Percentiles rank a stretch among this genome's conserved stretches.
Evolutionary conservation across 2,888 invertebrate genomes (phyloP).

Genomic region (Plemyria rubiginata): DNA sequence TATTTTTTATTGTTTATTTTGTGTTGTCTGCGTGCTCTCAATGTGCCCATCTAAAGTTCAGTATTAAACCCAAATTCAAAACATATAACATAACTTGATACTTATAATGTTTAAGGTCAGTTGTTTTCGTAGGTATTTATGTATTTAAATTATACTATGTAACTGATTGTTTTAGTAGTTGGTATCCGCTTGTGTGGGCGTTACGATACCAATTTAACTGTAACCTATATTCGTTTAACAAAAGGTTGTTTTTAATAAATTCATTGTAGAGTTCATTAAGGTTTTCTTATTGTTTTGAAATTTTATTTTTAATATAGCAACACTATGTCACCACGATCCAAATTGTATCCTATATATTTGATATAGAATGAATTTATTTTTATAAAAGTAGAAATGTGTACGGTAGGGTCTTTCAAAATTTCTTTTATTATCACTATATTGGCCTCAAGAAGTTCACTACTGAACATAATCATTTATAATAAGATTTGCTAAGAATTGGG

Average conservation of each 20-base stretch:
- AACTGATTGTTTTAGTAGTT: constrained; percentile 30
- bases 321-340: no score
- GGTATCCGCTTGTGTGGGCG: constrained; percentile 50
- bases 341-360: no score
- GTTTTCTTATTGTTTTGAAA: no score
- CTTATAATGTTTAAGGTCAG: constrained; percentile 31
- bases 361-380: no score
- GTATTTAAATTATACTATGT: constrained; percentile 18
- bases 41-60: constrained; percentile 5
- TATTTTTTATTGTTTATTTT: constrained; percentile 34
- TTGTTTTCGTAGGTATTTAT: constrained; percentile 33
- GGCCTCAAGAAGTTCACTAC: no score
- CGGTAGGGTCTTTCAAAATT: no score
- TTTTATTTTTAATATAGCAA: no score
- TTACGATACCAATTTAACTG: constrained; percentile 31
- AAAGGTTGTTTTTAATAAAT: neutral
- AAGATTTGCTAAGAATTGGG: no score
- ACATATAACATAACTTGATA: neutral
- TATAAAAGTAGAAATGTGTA: no score
- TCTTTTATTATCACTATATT: no score
- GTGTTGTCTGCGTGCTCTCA: constrained; percentile 37
- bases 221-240: neutral
- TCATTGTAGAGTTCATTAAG: neutral
- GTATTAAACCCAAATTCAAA: neutral
- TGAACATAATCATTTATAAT: no score